Evolutionary conservation across 2,797 vertebrate genomes (phyloP).

Genomic region (Dermochelys coriacea): DNA sequence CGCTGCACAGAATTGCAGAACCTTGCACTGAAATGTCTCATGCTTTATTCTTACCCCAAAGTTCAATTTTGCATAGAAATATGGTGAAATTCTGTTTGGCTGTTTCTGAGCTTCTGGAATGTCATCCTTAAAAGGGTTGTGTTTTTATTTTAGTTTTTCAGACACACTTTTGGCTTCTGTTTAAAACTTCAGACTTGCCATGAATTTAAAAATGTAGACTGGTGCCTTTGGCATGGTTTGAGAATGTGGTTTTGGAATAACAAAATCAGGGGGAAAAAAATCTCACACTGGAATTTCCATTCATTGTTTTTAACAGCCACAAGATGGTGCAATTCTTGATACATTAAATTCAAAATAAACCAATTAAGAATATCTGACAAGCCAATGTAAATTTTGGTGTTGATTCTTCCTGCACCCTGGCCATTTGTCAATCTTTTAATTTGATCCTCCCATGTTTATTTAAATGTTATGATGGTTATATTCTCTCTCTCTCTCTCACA

Average conservation of each 20-base stretch:
- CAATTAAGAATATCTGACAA: neutral
- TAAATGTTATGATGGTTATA: neutral
- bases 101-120: neutral
- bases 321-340: neutral
- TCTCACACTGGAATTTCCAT: neutral
- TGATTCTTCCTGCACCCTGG: neutral
- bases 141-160: neutral
- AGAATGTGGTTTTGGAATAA: neutral
- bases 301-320: neutral
- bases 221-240: neutral
- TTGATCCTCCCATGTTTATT: neutral
- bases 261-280: neutral
- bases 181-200: neutral
- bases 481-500: neutral
- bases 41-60: neutral
- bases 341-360: neutral
- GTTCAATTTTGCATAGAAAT: neutral
- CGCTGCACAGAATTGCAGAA: neutral
- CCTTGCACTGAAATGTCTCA: neutral
- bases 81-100: neutral
- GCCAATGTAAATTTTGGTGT: neutral
- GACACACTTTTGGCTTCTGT: neutral
- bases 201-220: constrained; percentile 1
- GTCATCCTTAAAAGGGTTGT: neutral
- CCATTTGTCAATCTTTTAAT: neutral